Conservation (phyloP, 2,797 vertebrate genomes). For the Tokudaia tokunoshimensis region DNA sequence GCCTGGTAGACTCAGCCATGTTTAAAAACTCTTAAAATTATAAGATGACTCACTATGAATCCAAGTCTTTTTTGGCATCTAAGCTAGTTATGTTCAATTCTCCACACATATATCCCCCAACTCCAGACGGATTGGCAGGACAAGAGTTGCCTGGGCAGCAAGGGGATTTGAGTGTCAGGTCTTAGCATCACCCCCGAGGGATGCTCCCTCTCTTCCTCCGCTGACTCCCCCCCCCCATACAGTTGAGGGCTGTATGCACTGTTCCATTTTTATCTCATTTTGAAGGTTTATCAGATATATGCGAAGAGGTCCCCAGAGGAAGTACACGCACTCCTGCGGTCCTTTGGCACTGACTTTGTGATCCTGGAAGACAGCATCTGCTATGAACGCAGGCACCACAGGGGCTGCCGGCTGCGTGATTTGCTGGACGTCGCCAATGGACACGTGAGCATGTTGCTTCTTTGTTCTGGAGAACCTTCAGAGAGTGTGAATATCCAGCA, state of each 20-base stretch:
- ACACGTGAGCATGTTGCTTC: constrained; percentile 90
- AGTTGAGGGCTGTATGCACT: not conserved
- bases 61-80: not conserved
- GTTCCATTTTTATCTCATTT: not conserved
- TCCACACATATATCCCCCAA: not conserved
- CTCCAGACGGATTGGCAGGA: not conserved
- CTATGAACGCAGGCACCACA: constrained; percentile 93
- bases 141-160: not conserved
- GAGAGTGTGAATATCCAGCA: not conserved
- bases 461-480: not conserved
- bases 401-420: constrained; percentile 96
- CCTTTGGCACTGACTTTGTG: constrained; percentile 93
- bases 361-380: constrained; percentile 98
- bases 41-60: not conserved
- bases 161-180: not conserved
- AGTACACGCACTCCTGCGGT: constrained; percentile 91
- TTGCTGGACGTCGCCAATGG: constrained; percentile 96
- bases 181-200: not conserved
- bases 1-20: not conserved
- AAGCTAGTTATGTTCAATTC: not conserved
- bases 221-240: not conserved
- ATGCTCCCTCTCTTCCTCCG: fast-evolving
- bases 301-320: constrained; percentile 93
- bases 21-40: not conserved
- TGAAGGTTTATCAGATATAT: constrained; percentile 97